Evolutionary conservation across 2,113 vertebrate species (phyloP).

Genomic region (Thunnus maccoyii): DNA sequence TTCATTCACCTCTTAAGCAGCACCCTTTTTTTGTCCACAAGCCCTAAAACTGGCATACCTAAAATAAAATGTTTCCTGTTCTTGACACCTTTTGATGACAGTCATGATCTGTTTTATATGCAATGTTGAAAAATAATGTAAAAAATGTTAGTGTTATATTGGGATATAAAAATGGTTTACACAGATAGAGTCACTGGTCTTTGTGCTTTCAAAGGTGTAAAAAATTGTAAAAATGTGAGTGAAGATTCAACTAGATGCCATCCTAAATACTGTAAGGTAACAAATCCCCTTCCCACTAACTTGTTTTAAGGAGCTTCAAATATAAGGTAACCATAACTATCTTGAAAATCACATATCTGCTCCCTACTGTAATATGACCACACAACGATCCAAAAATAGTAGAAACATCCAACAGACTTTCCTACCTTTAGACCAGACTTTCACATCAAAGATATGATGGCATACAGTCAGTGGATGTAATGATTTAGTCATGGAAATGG

Average conservation of each 20-base stretch:
- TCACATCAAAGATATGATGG: not conserved
- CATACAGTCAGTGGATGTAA: not conserved
- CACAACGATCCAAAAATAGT: not conserved
- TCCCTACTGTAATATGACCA: not conserved
- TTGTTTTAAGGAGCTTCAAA: too few relatives aligned
- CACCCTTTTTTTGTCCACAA: not conserved
- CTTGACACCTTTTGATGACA: not conserved
- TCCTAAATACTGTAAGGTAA: not conserved
- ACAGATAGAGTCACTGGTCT: too few relatives aligned
- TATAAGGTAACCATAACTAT: not conserved
- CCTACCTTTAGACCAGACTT: not conserved
- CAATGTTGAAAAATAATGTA: too few relatives aligned
- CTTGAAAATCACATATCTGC: not conserved
- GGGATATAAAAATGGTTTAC: too few relatives aligned
- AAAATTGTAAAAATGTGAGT: not conserved
- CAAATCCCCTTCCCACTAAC: too few relatives aligned
- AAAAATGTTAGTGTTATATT: too few relatives aligned
- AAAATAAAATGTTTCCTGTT: not conserved
- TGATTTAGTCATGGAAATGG: slow-evolving; percentile 17
- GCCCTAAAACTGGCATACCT: not conserved
- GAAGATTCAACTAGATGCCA: not conserved
- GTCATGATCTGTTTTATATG: too few relatives aligned
- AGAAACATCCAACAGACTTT: not conserved
- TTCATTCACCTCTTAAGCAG: not conserved
- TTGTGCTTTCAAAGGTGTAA: too few relatives aligned